Base-by-base conservation (phyloP, 1,140 invertebrate genomes). In the Cephus cinctus region DNA sequence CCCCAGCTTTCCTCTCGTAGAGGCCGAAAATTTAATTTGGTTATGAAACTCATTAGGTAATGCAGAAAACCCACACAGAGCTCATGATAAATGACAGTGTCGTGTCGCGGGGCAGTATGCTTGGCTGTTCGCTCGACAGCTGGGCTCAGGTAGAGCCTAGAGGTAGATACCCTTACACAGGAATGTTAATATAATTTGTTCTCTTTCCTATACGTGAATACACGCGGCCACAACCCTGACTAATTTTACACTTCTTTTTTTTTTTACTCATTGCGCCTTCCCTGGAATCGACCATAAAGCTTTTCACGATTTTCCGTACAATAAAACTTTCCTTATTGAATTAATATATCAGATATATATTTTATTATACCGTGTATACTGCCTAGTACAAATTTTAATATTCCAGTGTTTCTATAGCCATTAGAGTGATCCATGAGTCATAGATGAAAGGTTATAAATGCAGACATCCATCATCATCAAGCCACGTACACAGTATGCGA, bases 31-130 rank as follows among this genome's bases (percentile, higher is more conserved):
- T 67, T 60, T 70, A 69, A 71, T 70, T 70, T 57, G 54, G 60
- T 69, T 70, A 71, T 62, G 61, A 64, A 60, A 63, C 63, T 71
- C 64, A 66, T 69, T 65, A 65, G 58, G 62, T 66, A 68, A 67
- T 67, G 63, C 59, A 64, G 61, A 67, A 65, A 65, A 60, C 50
- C 56, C 53, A 59, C 63, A 55, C 61, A 61, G 59, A 53, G 50
- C 48, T 58, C 54, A 56, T 69, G 64, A 69, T 68, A 61, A 69
- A 71, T 68, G 62, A 68, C 49, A 57, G 52, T 65, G 57, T 65
- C 69, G 64, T 65, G 67, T 66, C 63, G 56, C 60, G 27, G 40
- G 58, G 60, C 59, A 65, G 59, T 65, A 67, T 63, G 59, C 52
- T 52, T 44, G 48, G 49, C 58, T 56, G 54, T 50, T 56, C 52